Evolutionary conservation across 2,888 invertebrate species (phyloP).

Genomic region (Rhagonycha fulva): DNA sequence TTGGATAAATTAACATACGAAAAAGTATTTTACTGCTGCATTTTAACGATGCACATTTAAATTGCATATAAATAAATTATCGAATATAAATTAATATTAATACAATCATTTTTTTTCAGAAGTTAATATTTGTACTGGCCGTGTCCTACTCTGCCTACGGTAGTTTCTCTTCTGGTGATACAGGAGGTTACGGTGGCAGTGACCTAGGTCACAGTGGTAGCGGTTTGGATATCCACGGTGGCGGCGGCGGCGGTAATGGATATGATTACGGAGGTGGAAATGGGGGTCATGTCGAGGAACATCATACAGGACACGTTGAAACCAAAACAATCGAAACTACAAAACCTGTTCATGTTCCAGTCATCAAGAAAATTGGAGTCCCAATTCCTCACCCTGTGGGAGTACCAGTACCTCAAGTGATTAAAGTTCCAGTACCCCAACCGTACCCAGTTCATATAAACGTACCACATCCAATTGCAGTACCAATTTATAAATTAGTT

Average conservation of each 20-base stretch:
- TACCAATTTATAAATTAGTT: conserved; percentile 74
- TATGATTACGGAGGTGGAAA: conserved; percentile 49
- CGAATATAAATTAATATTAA: neutral
- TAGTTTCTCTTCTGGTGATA: conserved; percentile 33
- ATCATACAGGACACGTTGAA: conserved; percentile 54
- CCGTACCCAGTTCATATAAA: conserved; percentile 74
- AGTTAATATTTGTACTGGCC: conserved; percentile 37
- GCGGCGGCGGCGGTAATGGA: conserved; percentile 46
- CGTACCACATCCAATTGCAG: conserved; percentile 73
- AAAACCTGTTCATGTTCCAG: conserved; percentile 70
- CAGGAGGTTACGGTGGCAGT: conserved; percentile 29
- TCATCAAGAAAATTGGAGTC: conserved; percentile 73
- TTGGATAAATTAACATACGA: neutral
- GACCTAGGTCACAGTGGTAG: conserved; percentile 47
- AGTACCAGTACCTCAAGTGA: conserved; percentile 70
- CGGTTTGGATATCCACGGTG: conserved; percentile 48
- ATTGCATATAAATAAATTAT: neutral
- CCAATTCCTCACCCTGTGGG: conserved; percentile 76
- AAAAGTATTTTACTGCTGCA: neutral
- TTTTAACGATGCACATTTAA: neutral
- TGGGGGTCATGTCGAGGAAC: conserved; percentile 56
- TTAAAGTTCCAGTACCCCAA: conserved; percentile 74
- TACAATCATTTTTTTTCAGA: conserved; percentile 25
- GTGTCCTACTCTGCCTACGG: conserved; percentile 38
- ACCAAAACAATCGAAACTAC: conserved; percentile 69